These are phyloP conservation scores for Apeltes quadracus DNA, from an alignment of 2,113 vertebrate species.

Conservation along the genomic window DNA sequence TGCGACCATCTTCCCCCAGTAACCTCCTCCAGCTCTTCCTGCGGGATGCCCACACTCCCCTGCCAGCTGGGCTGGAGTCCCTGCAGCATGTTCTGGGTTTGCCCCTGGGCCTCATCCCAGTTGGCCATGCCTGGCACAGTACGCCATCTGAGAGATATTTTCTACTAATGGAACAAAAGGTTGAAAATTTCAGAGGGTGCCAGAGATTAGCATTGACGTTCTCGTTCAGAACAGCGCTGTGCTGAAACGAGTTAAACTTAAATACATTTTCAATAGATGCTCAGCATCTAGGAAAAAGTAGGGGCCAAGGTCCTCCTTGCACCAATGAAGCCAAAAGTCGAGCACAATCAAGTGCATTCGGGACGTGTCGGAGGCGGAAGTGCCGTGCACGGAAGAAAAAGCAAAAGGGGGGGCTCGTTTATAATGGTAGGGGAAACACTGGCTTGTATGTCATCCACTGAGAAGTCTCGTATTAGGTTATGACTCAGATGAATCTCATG, in stretches of 20 bases:
- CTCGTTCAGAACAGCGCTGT: neutral
- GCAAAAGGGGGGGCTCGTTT: too few species aligned
- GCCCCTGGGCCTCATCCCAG: conserved; percentile 41
- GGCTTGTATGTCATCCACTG: conserved; percentile 17
- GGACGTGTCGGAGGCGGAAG: too few species aligned
- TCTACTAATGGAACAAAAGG: conserved; percentile 30
- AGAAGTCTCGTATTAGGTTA: conserved; percentile 19
- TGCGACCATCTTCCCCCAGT: neutral
- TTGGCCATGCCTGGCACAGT: conserved; percentile 30
- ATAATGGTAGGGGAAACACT: too few species aligned
- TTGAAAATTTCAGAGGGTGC: conserved; percentile 26
- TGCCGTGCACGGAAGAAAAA: too few species aligned
- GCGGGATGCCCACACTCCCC: conserved; percentile 9
- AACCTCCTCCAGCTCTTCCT: conserved; percentile 8
- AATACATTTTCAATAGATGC: conserved; percentile 36
- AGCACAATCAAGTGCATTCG: conserved; percentile 9
- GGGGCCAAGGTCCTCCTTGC: conserved; percentile 23
- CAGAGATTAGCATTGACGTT: conserved; percentile 19
- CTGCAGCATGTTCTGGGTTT: conserved; percentile 40
- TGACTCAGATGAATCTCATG: conserved; percentile 14
- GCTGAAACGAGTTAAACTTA: conserved; percentile 23
- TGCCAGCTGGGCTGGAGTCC: conserved; percentile 39
- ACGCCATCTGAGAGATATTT: conserved; percentile 36
- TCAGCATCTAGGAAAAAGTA: neutral
- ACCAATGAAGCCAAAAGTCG: too few species aligned